phyloP scores from a whole-genome alignment of 2,113 vertebrate genomes.

The Gopherus flavomarginatus region DNA sequence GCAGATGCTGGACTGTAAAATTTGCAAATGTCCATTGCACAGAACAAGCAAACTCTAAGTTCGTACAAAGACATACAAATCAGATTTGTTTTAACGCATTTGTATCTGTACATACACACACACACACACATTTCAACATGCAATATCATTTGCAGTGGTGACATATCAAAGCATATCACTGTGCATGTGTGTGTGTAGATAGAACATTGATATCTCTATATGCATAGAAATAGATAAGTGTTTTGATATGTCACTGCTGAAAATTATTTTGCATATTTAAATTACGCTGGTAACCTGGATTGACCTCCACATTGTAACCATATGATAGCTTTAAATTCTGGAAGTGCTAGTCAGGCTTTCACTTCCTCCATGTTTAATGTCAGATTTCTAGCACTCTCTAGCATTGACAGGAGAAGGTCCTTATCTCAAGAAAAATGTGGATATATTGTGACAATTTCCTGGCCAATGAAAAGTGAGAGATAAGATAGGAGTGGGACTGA shows the following conservation, averaged over 20 bases:
- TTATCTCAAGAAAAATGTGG: rapidly evolving
- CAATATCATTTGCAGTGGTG: neutral
- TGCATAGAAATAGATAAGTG: neutral
- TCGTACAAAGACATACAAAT: neutral
- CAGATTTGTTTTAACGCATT: neutral
- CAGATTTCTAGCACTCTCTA: rapidly evolving
- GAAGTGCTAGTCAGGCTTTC: rapidly evolving
- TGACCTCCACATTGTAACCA: neutral
- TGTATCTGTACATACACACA: neutral
- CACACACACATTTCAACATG: neutral
- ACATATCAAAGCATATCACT: neutral
- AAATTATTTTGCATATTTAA: neutral
- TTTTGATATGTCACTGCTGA: neutral
- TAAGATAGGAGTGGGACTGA: neutral
- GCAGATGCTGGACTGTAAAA: neutral
- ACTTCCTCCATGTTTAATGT: neutral
- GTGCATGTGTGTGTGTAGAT: neutral
- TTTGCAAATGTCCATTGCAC: neutral
- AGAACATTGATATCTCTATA: neutral
- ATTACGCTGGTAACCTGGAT: rapidly evolving
- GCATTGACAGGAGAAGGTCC: neutral
- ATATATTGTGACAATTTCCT: rapidly evolving
- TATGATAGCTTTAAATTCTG: rapidly evolving
- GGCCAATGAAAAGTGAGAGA: neutral
- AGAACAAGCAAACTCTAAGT: neutral